These are phyloP conservation scores for Drosophila burlai DNA, from an alignment of 1,140 invertebrate species.

Conservation along the genomic window DNA sequence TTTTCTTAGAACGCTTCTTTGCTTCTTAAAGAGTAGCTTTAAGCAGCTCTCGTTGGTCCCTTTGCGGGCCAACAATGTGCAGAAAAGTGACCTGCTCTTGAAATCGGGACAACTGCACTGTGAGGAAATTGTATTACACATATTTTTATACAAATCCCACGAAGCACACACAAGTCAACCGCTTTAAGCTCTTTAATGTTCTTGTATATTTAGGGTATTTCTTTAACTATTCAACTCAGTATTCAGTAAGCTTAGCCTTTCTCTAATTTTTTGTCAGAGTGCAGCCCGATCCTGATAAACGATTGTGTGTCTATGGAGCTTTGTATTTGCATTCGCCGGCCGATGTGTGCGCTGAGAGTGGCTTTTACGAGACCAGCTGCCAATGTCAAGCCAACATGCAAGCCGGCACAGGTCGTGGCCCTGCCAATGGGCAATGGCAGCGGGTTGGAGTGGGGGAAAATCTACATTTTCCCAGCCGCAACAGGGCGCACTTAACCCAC, in stretches of 20 bases:
- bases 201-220: background rate
- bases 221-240: accelerated
- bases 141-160: background rate
- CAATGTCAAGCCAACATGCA: slow-evolving; percentile 73
- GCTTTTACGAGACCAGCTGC: slow-evolving; percentile 70
- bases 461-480: slow-evolving; percentile 77
- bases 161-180: background rate
- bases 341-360: slow-evolving; percentile 49
- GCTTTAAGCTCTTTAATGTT: no score
- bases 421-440: slow-evolving; percentile 27
- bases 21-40: slow-evolving; percentile 40
- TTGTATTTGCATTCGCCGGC: slow-evolving; percentile 68
- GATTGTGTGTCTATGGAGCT: slow-evolving; percentile 71
- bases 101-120: slow-evolving; percentile 2
- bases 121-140: background rate
- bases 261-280: background rate
- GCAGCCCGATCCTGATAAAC: slow-evolving; percentile 62
- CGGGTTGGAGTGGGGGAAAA: slow-evolving; percentile 44
- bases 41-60: slow-evolving; percentile 28
- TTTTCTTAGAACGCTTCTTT: background rate
- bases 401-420: slow-evolving; percentile 25
- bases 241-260: background rate
- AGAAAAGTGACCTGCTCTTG: slow-evolving; percentile 2
- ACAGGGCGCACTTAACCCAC: slow-evolving; percentile 73
- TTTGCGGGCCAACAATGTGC: slow-evolving; percentile 19